Base-by-base conservation (phyloP, 1,140 invertebrate species). In the Brachionus rotundiformis region DNA sequence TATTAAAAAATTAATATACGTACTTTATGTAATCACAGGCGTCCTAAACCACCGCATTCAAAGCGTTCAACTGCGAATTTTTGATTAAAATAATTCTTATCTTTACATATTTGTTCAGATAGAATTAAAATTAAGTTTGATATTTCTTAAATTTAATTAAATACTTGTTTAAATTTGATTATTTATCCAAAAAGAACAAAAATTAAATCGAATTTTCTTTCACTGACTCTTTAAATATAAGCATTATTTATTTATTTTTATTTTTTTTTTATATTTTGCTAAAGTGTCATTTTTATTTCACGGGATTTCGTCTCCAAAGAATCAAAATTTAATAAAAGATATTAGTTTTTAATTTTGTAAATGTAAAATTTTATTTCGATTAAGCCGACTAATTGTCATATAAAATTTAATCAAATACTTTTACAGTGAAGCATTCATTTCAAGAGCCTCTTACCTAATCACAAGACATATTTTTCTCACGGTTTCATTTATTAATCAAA, bases 341-440 rank as follows among this genome's bases (percentile, higher is more conserved):
- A 54, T 54, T 54, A 54, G 16, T 19, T 54, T 54, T 54, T 19
- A 54, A 54, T 54, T 54, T 19, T 19, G 47, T 25, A 54, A 54
- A 54, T 54, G 47, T 54, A 19, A 19, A 54, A 54, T 54, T 54
- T 54, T 19, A 54, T 54, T 25, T 16, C 16, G 8, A 54, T 54
- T 19, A 25, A 54, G 10, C 2, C 47, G 19, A 19, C 47, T 54
- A 54, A 54, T 54, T 54, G 47, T 19, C 47, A 54, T 19, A 16
- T 54, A 54, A 54, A 19, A 23, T 54, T 54, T 54, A 54, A 54
- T 54, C 19, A 54, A 54, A 54, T 54, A 54, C 16, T 54, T 54
- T 54, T 54, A n/a, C n/a, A n/a, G n/a, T 19, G 23, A 23, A 54
- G 19, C 16, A 19, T 54, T 54, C 47, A 54, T 2, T 0, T 16